Evolutionary conservation across 1,140 invertebrate species (phyloP).

Genomic region (Limonius californicus): DNA sequence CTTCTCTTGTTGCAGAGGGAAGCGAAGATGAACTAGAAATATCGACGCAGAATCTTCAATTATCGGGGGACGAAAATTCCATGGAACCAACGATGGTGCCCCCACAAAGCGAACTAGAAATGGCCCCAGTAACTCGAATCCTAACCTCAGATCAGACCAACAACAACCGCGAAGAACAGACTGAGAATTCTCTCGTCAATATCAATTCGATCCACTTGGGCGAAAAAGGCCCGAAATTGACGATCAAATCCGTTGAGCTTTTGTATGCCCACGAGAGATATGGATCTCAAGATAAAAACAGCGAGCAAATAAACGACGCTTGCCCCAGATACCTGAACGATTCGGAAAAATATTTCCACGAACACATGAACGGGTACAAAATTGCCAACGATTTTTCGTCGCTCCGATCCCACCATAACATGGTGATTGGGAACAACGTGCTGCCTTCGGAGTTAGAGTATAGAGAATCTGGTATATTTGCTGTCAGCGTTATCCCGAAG

Average conservation of each 20-base stretch:
- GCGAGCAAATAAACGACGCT: too few relatives aligned
- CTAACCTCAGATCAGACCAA: slow-evolving; percentile 10
- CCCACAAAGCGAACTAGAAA: neutral
- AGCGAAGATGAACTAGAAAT: slow-evolving; percentile 52
- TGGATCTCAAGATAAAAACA: neutral
- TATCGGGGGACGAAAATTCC: slow-evolving; percentile 26
- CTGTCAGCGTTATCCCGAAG: slow-evolving; percentile 52
- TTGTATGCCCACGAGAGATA: slow-evolving; percentile 21
- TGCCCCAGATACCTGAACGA: neutral
- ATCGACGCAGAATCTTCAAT: slow-evolving; percentile 27
- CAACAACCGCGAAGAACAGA: slow-evolving; percentile 14
- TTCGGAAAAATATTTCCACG: neutral
- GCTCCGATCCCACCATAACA: neutral
- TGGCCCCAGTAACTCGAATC: slow-evolving; percentile 4
- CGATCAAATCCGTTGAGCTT: slow-evolving; percentile 25
- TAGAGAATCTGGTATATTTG: slow-evolving; percentile 55
- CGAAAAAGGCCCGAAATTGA: slow-evolving; percentile 18
- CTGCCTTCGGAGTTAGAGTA: slow-evolving; percentile 54
- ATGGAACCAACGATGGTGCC: slow-evolving; percentile 37
- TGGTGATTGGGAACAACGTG: neutral
- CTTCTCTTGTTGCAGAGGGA: slow-evolving; percentile 44
- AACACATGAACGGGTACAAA: neutral
- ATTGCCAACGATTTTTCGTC: neutral
- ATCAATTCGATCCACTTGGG: neutral
- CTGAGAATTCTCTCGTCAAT: neutral